Evolutionary conservation across 37 sponge, comb jelly and placozoan species (phyloP), one percentile per base, ranked within the genome.

Genomic region (Hormiphora californensis): DNA sequence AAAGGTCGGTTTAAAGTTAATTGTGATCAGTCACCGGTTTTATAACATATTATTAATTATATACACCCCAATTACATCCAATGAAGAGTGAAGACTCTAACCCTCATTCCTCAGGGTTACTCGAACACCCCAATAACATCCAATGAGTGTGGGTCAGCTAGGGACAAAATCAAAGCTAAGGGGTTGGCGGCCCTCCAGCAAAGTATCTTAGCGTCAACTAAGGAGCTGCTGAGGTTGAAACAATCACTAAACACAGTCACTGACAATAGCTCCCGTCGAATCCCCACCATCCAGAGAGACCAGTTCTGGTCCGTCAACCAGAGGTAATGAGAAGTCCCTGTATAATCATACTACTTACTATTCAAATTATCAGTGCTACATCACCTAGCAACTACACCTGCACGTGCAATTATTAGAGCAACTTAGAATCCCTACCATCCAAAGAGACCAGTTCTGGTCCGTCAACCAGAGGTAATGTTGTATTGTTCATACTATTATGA

Each of bases 251-350:
- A 73, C 23, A 73, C 81, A 43, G 81, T 73, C 23, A 73, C 40
- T 73, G 81, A 73, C 38, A 73, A 73, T 41, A 46, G 32, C 1
- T 43, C 81, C 12, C 40, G 81, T 43, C 40, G 43, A 40, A 73
- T 73, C 5, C 41, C 40, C 19, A 57, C 61, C 3, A 57, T 57
- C 27, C 81, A 73, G 81, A 39, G 35, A 22, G 36, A 32, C 46
- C 36, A 73, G 11, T 73, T 73, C 46, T 73, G 81, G 81, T 73
- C 81, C 23, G 81, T 73, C 23, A 73, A 73, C 43, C 81, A 43
- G 15, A 73, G 81, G 81, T 73, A 41, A 41, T 1, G 32, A 34
- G 34, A n/a, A n/a, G n/a, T n/a, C n/a, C n/a, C n/a, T n/a, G n/a
- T n/a, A n/a, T n/a, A n/a, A n/a, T n/a, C n/a, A n/a, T n/a, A n/a